Percentiles rank a stretch among this genome's conserved stretches.
phyloP scores from a whole-genome alignment of 2,888 invertebrate genomes.

The Andrena minutula region DNA sequence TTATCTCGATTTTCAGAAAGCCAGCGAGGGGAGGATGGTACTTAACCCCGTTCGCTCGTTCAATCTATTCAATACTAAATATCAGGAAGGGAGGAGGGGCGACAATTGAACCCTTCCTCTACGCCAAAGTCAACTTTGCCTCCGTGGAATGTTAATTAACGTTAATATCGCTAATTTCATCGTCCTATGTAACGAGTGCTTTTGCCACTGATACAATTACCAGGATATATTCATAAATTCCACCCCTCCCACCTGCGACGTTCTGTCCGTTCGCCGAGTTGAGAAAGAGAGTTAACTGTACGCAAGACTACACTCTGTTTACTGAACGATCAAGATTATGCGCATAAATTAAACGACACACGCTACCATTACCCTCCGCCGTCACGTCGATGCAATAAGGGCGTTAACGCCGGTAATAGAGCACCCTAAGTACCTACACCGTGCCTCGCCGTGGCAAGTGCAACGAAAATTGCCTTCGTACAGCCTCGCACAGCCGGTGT shows the following conservation, averaged over 20 bases:
- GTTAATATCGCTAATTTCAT: not conserved
- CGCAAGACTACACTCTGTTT: slow-evolving; percentile 38
- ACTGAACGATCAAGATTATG: slow-evolving; percentile 43
- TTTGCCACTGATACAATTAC: not conserved
- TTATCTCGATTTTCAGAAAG: not conserved
- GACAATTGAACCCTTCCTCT: no score
- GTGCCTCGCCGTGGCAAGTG: slow-evolving; percentile 19
- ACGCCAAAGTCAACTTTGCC: not conserved
- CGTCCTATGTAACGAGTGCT: not conserved
- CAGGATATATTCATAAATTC: not conserved
- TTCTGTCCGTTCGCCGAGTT: not conserved
- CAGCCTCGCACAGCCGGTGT: not conserved
- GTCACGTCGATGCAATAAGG: slow-evolving; percentile 54
- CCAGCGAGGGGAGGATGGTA: no score
- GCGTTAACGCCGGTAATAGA: slow-evolving; percentile 56
- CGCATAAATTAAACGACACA: slow-evolving; percentile 53
- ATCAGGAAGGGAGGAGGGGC: not conserved
- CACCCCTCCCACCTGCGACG: not conserved
- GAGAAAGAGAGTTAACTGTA: slow-evolving; percentile 14
- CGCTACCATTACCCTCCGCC: slow-evolving; percentile 16
- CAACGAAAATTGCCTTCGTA: slow-evolving; percentile 47
- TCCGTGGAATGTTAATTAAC: not conserved
- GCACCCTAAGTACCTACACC: slow-evolving; percentile 40
- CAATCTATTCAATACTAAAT: slow-evolving; percentile 10
- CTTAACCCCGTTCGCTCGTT: not conserved